These are phyloP conservation scores for Ptychodera flava DNA, from an alignment of 35 echinoderm and acorn worm species.

Conservation along the genomic window DNA sequence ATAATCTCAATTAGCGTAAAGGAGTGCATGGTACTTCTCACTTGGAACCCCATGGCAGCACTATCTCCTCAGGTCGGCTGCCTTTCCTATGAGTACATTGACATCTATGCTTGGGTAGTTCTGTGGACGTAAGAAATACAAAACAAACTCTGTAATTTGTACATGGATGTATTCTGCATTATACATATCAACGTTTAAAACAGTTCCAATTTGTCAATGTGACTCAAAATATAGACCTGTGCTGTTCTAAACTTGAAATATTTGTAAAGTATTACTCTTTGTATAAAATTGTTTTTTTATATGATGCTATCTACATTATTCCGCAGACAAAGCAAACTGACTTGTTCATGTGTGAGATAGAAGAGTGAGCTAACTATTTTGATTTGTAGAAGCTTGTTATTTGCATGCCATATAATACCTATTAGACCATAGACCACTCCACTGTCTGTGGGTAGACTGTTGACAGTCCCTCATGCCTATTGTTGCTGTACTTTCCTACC, in stretches of 20 bases:
- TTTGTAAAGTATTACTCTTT: not conserved
- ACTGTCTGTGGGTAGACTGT: too few relatives aligned
- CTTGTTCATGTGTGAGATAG: too few relatives aligned
- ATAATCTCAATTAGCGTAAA: too few relatives aligned
- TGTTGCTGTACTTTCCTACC: too few relatives aligned
- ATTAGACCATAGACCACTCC: too few relatives aligned
- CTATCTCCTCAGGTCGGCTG: constrained; percentile 21
- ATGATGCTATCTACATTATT: not conserved
- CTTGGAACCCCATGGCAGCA: too few relatives aligned
- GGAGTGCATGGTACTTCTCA: too few relatives aligned
- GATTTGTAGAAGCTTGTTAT: too few relatives aligned
- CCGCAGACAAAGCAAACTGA: too few relatives aligned
- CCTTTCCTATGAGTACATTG: constrained; percentile 48
- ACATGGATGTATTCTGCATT: not conserved
- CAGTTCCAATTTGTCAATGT: not conserved
- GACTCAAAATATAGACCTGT: not conserved
- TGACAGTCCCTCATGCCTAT: too few relatives aligned
- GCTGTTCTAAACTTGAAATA: not conserved
- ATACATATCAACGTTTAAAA: not conserved
- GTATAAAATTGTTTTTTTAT: not conserved
- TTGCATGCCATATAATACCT: too few relatives aligned
- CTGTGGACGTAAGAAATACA: constrained; percentile 22
- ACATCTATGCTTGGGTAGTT: constrained; percentile 64
- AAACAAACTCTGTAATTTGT: not conserved
- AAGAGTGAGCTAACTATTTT: too few relatives aligned